phyloP scores from a whole-genome alignment of 2,888 invertebrate genomes.

The Rhimphoctona megacephalus region DNA sequence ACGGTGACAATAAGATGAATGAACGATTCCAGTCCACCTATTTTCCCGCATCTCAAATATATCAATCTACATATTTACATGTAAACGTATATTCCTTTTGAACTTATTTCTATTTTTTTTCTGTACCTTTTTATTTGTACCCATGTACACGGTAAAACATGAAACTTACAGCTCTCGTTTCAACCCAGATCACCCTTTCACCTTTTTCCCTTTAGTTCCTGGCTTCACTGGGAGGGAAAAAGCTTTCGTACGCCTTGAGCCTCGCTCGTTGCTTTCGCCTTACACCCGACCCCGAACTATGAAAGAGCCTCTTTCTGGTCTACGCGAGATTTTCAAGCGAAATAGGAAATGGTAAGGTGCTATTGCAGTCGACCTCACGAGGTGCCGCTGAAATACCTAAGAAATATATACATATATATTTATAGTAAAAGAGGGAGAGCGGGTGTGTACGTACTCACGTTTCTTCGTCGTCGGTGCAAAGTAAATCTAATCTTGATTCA shows the following conservation, averaged over 20 bases:
- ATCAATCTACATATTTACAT: not conserved
- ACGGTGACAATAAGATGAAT: not conserved
- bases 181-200: slow-evolving; percentile 50
- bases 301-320: slow-evolving; percentile 42
- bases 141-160: slow-evolving; percentile 25
- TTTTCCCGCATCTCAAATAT: not conserved
- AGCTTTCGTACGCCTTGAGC: slow-evolving; percentile 31
- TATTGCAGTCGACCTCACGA: slow-evolving; percentile 47
- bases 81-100: not conserved
- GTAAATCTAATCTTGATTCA: slow-evolving; percentile 83
- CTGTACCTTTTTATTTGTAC: not conserved
- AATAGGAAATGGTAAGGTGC: slow-evolving; percentile 53
- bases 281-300: slow-evolving; percentile 31
- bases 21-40: not conserved
- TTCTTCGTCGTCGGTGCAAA: slow-evolving; percentile 74
- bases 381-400: slow-evolving; percentile 37
- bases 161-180: slow-evolving; percentile 45
- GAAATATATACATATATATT: slow-evolving; percentile 8
- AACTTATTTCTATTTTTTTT: not conserved
- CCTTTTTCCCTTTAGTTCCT: slow-evolving; percentile 32
- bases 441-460: slow-evolving; percentile 38
- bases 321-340: slow-evolving; percentile 47
- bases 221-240: slow-evolving; percentile 20
- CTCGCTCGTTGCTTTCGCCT: slow-evolving; percentile 32
- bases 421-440: not conserved